Evolutionary conservation across 2,113 vertebrate genomes (phyloP).

Genomic region (Columbina picui): DNA sequence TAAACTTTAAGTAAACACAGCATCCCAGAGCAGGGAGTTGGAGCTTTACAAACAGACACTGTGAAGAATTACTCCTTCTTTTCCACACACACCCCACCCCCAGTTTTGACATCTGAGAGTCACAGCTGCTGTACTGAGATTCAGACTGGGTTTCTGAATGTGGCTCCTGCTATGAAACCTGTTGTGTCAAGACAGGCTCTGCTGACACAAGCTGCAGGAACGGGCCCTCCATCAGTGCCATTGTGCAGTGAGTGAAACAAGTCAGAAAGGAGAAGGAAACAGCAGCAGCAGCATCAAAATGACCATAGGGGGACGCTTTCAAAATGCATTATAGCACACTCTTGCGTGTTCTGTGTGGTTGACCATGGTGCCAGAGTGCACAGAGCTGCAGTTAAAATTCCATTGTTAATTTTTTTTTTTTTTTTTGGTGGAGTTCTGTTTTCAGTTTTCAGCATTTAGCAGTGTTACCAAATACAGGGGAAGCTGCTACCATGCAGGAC

Average conservation of each 20-base stretch:
- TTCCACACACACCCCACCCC: too few species aligned
- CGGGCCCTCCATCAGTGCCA: background rate
- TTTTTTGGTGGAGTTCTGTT: background rate
- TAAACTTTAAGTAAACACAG: background rate
- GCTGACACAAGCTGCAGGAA: background rate
- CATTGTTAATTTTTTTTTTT: background rate
- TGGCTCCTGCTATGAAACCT: background rate
- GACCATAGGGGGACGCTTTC: background rate
- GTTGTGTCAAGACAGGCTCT: background rate
- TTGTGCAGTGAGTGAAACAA: background rate
- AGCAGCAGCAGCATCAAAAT: background rate
- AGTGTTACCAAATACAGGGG: constrained; percentile 26
- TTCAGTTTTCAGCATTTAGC: background rate
- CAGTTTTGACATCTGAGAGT: background rate
- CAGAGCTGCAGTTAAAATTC: constrained; percentile 40
- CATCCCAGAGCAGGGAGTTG: background rate
- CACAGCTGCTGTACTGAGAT: background rate
- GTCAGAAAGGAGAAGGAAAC: background rate
- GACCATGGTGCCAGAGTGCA: background rate
- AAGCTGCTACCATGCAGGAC: background rate
- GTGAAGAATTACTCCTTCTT: background rate
- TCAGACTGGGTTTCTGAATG: background rate
- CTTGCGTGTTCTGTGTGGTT: background rate
- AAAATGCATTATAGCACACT: background rate
- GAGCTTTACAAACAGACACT: background rate